These are phyloP conservation scores for Papilio aristodemus DNA, from an alignment of 1,140 invertebrate species.

Conservation along the genomic window DNA sequence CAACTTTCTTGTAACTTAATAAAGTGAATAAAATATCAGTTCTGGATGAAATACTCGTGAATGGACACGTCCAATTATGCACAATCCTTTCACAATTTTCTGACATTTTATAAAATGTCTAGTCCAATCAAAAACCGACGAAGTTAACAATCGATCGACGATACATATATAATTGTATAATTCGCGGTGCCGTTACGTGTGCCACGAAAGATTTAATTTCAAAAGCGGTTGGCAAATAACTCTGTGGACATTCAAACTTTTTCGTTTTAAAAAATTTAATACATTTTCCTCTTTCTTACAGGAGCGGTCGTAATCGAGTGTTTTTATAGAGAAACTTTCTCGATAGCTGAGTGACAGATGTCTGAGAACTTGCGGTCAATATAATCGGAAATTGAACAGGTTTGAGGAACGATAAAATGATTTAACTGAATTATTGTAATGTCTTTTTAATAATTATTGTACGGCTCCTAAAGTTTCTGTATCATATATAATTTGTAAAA, in stretches of 20 bases:
- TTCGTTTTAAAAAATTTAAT: slow-evolving; percentile 3
- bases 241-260: slow-evolving; percentile 12
- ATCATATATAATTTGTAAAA: background rate
- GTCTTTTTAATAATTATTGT: too few species aligned
- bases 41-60: too few species aligned
- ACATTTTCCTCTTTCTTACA: background rate
- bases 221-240: slow-evolving; percentile 1
- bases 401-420: background rate
- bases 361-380: background rate
- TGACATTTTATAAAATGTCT: too few species aligned
- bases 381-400: slow-evolving; percentile 8
- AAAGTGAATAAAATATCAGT: too few species aligned
- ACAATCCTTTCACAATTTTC: too few species aligned
- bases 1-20: too few species aligned
- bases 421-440: background rate
- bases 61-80: too few species aligned
- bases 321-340: slow-evolving; percentile 4
- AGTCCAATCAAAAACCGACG: too few species aligned
- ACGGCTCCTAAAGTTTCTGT: too few species aligned
- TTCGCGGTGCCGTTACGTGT: background rate
- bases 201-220: background rate
- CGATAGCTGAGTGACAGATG: slow-evolving; percentile 5
- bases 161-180: background rate
- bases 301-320: slow-evolving; percentile 9
- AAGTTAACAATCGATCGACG: too few species aligned